A percentile compares a stretch with the other conserved stretches of the same genome.
Evolutionary conservation across 2,888 invertebrate species (phyloP).

Genomic region (Galerucella calmariensis): DNA sequence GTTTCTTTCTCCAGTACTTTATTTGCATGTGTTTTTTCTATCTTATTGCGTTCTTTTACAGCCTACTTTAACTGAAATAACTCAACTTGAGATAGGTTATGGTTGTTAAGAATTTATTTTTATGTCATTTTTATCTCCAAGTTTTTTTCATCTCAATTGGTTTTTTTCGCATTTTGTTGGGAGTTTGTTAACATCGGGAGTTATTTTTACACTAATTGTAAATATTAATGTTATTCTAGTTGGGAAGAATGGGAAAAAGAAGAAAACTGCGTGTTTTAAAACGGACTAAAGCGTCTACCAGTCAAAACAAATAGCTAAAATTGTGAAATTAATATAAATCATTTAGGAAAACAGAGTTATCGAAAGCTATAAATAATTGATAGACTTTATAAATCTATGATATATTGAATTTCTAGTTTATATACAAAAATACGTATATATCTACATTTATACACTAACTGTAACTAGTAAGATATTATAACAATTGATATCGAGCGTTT

Average conservation of each 20-base stretch:
- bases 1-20: slow-evolving; percentile 67
- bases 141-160: slow-evolving; percentile 59
- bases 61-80: slow-evolving; percentile 66
- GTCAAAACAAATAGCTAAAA: background rate
- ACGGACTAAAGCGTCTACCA: background rate
- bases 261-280: background rate
- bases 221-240: slow-evolving; percentile 22
- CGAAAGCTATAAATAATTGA: no score
- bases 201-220: slow-evolving; percentile 27
- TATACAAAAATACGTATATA: no score
- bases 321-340: no score
- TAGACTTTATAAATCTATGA: no score
- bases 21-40: slow-evolving; percentile 66
- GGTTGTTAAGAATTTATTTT: slow-evolving; percentile 60
- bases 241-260: slow-evolving; percentile 5
- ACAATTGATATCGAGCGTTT: no score
- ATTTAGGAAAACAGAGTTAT: no score
- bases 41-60: slow-evolving; percentile 57
- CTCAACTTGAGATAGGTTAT: slow-evolving; percentile 65
- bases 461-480: no score
- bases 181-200: slow-evolving; percentile 31
- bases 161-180: slow-evolving; percentile 23
- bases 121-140: slow-evolving; percentile 50
- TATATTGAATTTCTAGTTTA: no score
- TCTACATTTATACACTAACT: no score